These are phyloP conservation scores for Sinocyclocheilus maitianheensis DNA, from an alignment of 2,113 vertebrate species.

Conservation along the genomic window DNA sequence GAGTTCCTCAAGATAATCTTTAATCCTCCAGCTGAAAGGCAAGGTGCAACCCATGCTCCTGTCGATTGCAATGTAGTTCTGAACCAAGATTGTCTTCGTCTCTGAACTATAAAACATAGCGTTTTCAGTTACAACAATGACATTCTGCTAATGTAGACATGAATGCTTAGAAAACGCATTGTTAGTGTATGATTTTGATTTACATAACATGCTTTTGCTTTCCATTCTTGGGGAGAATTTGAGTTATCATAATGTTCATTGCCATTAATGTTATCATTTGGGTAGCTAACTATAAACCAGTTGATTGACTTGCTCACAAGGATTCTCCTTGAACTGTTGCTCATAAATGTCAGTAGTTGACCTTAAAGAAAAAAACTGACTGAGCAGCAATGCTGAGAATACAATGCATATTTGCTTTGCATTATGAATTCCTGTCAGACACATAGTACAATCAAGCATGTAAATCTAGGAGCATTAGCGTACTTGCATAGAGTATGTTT, in stretches of 20 bases:
- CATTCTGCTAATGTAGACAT: no score
- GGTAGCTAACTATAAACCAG: background rate
- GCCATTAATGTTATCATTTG: background rate
- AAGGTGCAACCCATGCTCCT: constrained; percentile 70
- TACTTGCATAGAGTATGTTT: background rate
- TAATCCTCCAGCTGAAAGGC: constrained; percentile 95
- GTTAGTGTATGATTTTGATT: background rate
- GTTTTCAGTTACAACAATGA: background rate
- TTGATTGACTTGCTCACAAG: no score
- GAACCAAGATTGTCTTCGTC: constrained; percentile 78
- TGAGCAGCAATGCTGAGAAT: background rate
- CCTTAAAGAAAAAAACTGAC: no score
- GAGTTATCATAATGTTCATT: no score
- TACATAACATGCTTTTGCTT: background rate
- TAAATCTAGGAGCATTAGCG: background rate
- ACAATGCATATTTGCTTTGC: background rate
- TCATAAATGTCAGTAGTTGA: no score
- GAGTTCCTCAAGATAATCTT: constrained; percentile 89
- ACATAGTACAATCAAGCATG: background rate
- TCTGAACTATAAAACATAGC: constrained; percentile 69
- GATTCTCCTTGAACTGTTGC: no score
- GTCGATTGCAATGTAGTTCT: constrained; percentile 76
- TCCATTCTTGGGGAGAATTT: background rate
- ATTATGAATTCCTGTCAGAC: background rate
- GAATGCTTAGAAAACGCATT: background rate